Evolutionary conservation across 1,140 invertebrate species (phyloP).

Genomic region (Pachypeltis micranthus): DNA sequence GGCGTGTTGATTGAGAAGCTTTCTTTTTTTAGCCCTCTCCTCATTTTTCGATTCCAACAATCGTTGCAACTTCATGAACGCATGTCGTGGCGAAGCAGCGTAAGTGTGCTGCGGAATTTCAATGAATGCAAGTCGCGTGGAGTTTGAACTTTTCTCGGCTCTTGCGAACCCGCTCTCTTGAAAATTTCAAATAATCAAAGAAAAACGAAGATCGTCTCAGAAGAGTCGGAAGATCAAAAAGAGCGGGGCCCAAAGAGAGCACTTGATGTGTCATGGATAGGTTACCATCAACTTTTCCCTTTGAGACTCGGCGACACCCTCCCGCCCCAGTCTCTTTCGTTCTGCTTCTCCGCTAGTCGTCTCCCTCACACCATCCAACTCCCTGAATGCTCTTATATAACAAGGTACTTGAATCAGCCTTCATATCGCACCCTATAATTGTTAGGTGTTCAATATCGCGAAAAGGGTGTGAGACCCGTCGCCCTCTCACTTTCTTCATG

Average conservation of each 20-base stretch:
- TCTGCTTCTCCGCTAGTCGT: neutral
- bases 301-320: neutral
- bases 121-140: no score
- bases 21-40: no score
- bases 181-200: no score
- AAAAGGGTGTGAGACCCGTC: neutral
- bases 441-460: slow-evolving; percentile 6
- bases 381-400: slow-evolving; percentile 1
- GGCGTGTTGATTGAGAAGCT: no score
- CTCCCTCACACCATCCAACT: no score
- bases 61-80: no score
- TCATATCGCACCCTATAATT: slow-evolving; percentile 9
- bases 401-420: slow-evolving; percentile 9
- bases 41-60: no score
- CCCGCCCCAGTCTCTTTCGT: neutral
- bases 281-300: slow-evolving; percentile 6
- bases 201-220: no score
- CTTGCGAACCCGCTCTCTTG: no score
- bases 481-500: neutral
- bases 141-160: no score
- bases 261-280: neutral
- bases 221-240: neutral
- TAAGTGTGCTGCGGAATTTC: no score
- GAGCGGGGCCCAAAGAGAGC: neutral
- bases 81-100: no score